Percentiles rank a stretch among this genome's conserved stretches.
Evolutionary conservation across 2,888 invertebrate genomes (phyloP).

Genomic region (Micropterix aruncella): DNA sequence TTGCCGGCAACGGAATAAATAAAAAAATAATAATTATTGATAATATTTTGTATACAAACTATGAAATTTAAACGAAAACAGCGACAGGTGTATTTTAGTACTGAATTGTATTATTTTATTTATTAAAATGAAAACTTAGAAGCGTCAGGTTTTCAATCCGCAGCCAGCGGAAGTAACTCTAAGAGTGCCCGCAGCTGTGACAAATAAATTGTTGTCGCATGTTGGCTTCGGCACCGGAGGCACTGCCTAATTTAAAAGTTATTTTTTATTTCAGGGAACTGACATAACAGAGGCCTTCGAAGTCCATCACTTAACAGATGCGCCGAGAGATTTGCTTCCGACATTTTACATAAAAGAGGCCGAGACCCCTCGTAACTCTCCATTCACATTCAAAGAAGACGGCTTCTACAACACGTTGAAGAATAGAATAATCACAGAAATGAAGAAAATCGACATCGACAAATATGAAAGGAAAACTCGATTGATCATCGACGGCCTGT

Average conservation of each 20-base stretch:
- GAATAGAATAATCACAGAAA: constrained; percentile 34
- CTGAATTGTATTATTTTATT: no score
- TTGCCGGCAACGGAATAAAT: no score
- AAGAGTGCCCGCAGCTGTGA: no score
- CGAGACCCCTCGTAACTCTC: constrained; percentile 46
- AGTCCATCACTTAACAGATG: constrained; percentile 48
- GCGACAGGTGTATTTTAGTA: no score
- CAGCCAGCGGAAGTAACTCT: no score
- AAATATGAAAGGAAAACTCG: constrained; percentile 17
- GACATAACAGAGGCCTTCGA: constrained; percentile 75
- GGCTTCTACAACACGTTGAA: constrained; percentile 65
- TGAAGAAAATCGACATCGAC: constrained; percentile 28
- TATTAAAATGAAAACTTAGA: no score
- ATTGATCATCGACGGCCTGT: constrained; percentile 24
- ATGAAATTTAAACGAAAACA: no score
- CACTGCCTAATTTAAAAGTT: background rate
- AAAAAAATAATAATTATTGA: no score
- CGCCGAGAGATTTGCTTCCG: constrained; percentile 40
- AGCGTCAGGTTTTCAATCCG: no score
- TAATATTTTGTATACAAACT: no score
- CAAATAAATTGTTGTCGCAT: no score
- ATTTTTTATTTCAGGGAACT: constrained; percentile 38
- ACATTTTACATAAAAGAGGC: constrained; percentile 54
- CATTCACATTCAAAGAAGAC: constrained; percentile 56
- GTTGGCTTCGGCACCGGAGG: no score